Evolutionary conservation across 2,113 vertebrate species (phyloP), one percentile per base, ranked within the genome.

Genomic region (Sinocyclocheilus grahami): DNA sequence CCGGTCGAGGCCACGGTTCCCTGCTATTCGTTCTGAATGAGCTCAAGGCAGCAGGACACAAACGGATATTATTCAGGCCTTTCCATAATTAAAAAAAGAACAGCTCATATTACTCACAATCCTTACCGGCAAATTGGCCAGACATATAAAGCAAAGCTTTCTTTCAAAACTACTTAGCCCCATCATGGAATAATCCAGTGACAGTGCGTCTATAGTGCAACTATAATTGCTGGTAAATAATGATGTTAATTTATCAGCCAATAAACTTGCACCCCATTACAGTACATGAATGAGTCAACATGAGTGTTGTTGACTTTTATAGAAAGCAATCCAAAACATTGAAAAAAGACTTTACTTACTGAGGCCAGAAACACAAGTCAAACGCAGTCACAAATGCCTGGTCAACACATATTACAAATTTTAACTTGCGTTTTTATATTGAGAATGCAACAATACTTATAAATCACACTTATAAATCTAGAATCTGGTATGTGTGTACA

Each of bases 1-100:
- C 24, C 24, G 81, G n/a, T 82, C 20, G 24, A 37, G 80, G 27
- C 27, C 63, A 82, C 20, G 24, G 63, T 82, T 71, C 63, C 81
- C 81, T 53, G 65, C 62, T 33, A 82, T 82, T 82, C 42, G 46
- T 71, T 53, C 46, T 82, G 63, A 82, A 82, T 69, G 65, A 82
- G 81, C 81, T 48, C 42, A 53, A 53, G 81, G 81, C 42, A 82
- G 63, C 24, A 82, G 27, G 81, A 82, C 81, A 82, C 46, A 20
- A 65, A 33, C 62, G 81, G 81, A 82, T 82, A 82, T 82, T 71
- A 82, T 82, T 71, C 81, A 20, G 81, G 55, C 62, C 81, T 69
- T 71, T 82, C 63, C 65, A 82, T 82, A 82, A 82, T 82, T 71
- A 82, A 53, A 82, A 81, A 82, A 82, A 71, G 63, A 82, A 71